phyloP scores from a whole-genome alignment of 2,888 invertebrate genomes.

The Melanargia galathea region DNA sequence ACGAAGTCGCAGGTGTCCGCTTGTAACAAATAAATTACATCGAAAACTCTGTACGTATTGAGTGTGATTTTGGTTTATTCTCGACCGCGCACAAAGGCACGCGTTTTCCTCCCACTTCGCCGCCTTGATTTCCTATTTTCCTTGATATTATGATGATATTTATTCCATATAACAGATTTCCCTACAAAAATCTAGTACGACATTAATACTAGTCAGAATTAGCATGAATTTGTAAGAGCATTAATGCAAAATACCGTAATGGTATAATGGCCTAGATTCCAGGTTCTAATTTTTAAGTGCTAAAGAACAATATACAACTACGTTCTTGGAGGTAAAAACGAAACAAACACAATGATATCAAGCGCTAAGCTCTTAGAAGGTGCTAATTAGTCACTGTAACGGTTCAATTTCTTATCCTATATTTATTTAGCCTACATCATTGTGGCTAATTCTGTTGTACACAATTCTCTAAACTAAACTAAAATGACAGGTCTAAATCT shows the following conservation, averaged over 20 bases:
- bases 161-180: no score
- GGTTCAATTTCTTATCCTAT: constrained; percentile 6
- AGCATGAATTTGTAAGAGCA: not conserved
- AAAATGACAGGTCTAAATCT: no score
- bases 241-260: not conserved
- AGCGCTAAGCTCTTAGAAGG: not conserved
- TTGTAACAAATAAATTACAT: no score
- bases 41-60: no score
- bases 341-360: not conserved
- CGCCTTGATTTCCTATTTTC: no score
- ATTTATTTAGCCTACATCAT: not conserved
- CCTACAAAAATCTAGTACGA: not conserved
- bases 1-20: no score
- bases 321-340: not conserved
- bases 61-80: no score
- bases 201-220: not conserved
- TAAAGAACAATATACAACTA: not conserved
- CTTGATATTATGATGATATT: no score
- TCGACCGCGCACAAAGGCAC: no score
- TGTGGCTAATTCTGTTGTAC: no score
- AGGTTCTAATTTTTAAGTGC: constrained; percentile 9
- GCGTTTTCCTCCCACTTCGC: no score
- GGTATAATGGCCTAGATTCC: not conserved
- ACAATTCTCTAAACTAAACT: no score
- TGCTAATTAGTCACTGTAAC: constrained; percentile 15